Conservation (phyloP, 2,888 invertebrate genomes). For the Tetragonula carbonaria region DNA sequence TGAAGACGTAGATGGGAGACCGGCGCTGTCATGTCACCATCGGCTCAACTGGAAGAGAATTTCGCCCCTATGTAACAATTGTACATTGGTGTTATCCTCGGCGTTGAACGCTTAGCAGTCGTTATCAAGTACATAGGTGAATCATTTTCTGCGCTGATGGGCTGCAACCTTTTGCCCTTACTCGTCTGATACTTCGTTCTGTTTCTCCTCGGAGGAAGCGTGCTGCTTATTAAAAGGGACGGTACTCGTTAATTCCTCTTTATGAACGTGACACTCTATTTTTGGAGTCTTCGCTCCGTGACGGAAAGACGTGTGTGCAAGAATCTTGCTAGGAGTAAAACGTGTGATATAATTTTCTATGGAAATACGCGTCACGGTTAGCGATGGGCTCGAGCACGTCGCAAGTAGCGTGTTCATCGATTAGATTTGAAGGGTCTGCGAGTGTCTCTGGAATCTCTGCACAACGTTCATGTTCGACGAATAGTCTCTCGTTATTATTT, state of each 20-base stretch:
- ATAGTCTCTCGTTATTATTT: not conserved
- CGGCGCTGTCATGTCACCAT: not conserved
- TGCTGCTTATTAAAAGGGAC: slow-evolving; percentile 34
- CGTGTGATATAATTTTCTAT: slow-evolving; percentile 30
- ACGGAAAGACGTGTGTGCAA: not conserved
- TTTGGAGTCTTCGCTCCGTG: slow-evolving; percentile 9
- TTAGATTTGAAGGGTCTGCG: not conserved
- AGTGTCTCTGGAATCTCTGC: not conserved
- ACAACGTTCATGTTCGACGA: not conserved
- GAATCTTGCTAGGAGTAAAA: not conserved
- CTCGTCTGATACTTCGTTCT: slow-evolving; percentile 27
- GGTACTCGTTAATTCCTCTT: slow-evolving; percentile 34
- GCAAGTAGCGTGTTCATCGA: not conserved
- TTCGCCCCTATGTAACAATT: not conserved
- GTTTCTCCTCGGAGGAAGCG: slow-evolving; percentile 20
- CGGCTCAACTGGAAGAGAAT: slow-evolving; percentile 8
- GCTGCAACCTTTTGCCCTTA: slow-evolving; percentile 54
- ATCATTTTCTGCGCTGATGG: slow-evolving; percentile 5
- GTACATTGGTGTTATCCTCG: not conserved
- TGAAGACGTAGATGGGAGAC: not conserved
- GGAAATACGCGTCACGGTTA: not conserved
- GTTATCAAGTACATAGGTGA: slow-evolving; percentile 22
- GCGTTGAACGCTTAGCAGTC: not conserved
- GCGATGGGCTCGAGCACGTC: not conserved
- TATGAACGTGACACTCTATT: slow-evolving; percentile 27